Evolutionary conservation across 2,797 vertebrate species (phyloP).

Genomic region (Anguilla pacifica): DNA sequence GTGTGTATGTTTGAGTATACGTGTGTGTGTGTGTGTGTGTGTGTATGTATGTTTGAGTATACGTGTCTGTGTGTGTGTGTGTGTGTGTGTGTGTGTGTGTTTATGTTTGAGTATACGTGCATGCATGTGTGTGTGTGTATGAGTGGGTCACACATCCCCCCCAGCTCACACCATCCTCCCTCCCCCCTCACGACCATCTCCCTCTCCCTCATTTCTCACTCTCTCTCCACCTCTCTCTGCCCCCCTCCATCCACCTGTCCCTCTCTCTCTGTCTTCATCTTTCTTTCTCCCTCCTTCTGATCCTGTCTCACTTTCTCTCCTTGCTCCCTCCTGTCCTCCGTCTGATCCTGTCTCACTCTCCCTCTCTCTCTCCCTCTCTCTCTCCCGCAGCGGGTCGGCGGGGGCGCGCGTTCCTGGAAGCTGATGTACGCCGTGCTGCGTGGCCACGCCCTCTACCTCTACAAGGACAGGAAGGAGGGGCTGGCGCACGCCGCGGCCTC

Average conservation of each 20-base stretch:
- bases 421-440: slow-evolving; percentile 91
- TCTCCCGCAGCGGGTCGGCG: slow-evolving; percentile 80
- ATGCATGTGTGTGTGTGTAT: neutral
- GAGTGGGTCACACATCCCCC: neutral
- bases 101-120: neutral
- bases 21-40: too few species aligned
- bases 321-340: neutral
- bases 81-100: slow-evolving; percentile 59
- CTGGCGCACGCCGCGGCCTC: slow-evolving; percentile 55
- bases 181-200: too few species aligned
- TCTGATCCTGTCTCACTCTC: neutral
- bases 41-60: slow-evolving; percentile 58
- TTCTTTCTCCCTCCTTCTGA: neutral
- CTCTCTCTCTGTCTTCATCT: neutral
- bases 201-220: neutral
- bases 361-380: neutral
- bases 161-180: too few species aligned
- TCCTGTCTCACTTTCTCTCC: neutral
- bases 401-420: slow-evolving; percentile 92
- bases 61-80: neutral
- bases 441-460: slow-evolving; percentile 86
- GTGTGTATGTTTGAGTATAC: too few species aligned
- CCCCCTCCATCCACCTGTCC: neutral
- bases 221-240: neutral
- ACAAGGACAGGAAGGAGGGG: slow-evolving; percentile 92